A percentile compares a stretch with the other conserved stretches of the same genome.
Conservation (phyloP, 2,888 invertebrate genomes). For the Ceratothoa steindachneri region DNA sequence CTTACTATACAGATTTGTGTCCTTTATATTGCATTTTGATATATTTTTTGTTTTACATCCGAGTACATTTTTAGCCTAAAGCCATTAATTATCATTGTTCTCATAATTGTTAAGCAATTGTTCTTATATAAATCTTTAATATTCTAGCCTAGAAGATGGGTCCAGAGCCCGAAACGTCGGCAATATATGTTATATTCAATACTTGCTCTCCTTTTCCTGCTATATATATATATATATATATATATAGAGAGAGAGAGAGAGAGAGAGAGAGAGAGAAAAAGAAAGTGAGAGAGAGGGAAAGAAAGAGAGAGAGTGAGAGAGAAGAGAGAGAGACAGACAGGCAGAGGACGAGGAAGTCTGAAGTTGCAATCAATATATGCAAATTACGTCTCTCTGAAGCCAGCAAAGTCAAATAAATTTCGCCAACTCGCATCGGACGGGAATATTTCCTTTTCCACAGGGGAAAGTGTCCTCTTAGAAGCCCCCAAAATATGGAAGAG, state of each 20-base stretch:
- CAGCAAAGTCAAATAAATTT: conserved; percentile 10
- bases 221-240: background rate
- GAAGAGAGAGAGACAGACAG: background rate
- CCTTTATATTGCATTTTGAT: no score
- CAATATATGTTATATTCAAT: no score
- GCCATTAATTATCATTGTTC: no score
- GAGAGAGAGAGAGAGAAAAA: background rate
- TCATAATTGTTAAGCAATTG: no score
- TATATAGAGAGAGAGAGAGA: background rate
- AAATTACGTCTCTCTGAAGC: conserved; percentile 9
- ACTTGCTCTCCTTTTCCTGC: no score
- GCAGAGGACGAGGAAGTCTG: conserved; percentile 5
- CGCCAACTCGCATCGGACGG: background rate
- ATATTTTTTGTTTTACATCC: no score
- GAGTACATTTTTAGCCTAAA: no score
- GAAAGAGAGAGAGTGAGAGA: background rate
- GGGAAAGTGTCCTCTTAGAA: conserved; percentile 5
- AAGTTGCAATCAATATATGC: conserved; percentile 13
- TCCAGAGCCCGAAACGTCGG: no score
- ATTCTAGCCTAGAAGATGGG: no score
- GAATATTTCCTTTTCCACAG: conserved; percentile 8
- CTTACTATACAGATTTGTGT: no score
- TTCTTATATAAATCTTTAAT: no score
- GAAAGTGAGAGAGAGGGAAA: background rate
- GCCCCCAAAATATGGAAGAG: conserved; percentile 2